A percentile compares a stretch with the other conserved stretches of the same genome.
Evolutionary conservation across 2,797 vertebrate species (phyloP).

Genomic region (Sphaeramia orbicularis): DNA sequence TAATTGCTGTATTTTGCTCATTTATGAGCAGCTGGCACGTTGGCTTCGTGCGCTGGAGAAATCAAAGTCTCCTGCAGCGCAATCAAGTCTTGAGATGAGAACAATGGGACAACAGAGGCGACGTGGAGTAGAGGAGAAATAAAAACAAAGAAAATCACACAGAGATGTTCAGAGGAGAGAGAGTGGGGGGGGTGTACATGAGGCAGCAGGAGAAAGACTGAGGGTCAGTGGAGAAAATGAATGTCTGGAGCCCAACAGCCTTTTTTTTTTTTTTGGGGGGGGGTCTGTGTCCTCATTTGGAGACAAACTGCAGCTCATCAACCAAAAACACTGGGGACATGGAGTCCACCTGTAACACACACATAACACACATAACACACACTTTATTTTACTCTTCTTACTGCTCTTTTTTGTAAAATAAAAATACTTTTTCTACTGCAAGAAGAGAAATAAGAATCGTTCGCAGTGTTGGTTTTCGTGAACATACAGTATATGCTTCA

Average conservation of each 20-base stretch:
- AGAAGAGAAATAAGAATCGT: too few species aligned
- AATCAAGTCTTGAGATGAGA: slow-evolving; percentile 32
- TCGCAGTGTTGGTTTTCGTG: too few species aligned
- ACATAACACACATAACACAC: too few species aligned
- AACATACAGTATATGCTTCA: too few species aligned
- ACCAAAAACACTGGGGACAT: slow-evolving; percentile 60
- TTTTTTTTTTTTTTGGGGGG: too few species aligned
- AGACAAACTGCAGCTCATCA: slow-evolving; percentile 65
- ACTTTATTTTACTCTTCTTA: too few species aligned
- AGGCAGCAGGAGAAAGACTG: slow-evolving; percentile 15
- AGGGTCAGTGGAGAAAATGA: slow-evolving; percentile 39
- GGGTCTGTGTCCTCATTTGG: slow-evolving; percentile 56
- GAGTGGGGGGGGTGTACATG: slow-evolving; percentile 11
- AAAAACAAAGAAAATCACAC: slow-evolving; percentile 8
- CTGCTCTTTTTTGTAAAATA: too few species aligned
- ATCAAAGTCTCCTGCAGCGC: slow-evolving; percentile 19
- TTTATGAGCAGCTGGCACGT: slow-evolving; percentile 41
- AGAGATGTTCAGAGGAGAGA: neutral
- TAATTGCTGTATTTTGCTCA: slow-evolving; percentile 38
- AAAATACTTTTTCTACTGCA: too few species aligned
- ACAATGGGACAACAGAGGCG: slow-evolving; percentile 6
- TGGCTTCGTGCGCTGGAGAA: slow-evolving; percentile 12
- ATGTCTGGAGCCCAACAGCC: slow-evolving; percentile 62
- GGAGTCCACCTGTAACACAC: neutral
- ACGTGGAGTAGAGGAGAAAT: slow-evolving; percentile 21